Conservation (phyloP, 2,797 vertebrate species). For the Fringilla coelebs region DNA sequence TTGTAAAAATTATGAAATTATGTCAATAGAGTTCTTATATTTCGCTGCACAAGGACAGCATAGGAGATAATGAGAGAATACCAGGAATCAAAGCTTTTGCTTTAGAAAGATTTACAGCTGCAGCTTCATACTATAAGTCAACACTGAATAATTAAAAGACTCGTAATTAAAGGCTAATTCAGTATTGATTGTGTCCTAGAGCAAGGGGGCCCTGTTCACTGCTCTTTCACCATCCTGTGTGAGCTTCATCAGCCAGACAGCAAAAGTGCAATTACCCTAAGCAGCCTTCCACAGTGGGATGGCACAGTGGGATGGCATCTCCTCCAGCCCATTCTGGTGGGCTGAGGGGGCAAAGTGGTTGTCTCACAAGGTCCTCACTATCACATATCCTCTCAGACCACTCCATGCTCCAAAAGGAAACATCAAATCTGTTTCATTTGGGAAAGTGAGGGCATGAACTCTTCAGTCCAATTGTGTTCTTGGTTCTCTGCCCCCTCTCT, state of each 20-base stretch:
- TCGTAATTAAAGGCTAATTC: conserved; percentile 76
- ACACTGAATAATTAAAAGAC: conserved; percentile 82
- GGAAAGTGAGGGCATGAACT: neutral
- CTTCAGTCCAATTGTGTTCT: neutral
- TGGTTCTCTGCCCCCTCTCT: neutral
- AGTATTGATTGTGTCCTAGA: conserved; percentile 75
- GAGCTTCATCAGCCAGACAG: conserved; percentile 13
- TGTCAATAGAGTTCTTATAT: conserved; percentile 5
- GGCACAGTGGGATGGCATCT: neutral
- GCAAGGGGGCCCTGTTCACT: conserved; percentile 38
- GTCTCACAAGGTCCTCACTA: neutral
- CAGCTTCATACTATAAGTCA: conserved; percentile 67
- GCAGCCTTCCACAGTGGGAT: neutral
- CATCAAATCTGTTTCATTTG: neutral
- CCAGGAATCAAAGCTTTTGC: conserved; percentile 21
- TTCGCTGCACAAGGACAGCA: neutral
- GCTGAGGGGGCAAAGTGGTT: neutral
- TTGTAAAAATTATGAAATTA: conserved; percentile 34
- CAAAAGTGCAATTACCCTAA: neutral
- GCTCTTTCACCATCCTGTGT: neutral
- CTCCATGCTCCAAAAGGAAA: neutral
- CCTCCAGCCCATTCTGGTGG: neutral
- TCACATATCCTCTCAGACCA: neutral
- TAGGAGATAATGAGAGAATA: neutral
- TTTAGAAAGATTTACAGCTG: conserved; percentile 60